Conservation (phyloP, 2,113 vertebrate species). For the Oryzias melastigma region DNA sequence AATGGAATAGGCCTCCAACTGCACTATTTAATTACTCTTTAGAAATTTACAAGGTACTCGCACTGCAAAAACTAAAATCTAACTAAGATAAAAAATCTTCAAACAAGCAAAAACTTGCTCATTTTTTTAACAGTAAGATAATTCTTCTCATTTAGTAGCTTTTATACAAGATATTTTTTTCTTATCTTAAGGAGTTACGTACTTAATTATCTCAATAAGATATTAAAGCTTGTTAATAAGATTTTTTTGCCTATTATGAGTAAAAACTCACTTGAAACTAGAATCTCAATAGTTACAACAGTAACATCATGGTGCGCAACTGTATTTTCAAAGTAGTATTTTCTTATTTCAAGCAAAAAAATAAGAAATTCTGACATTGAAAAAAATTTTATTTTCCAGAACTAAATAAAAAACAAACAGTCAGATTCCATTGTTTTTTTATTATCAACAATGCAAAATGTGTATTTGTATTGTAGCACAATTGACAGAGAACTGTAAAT, state of each 20-base stretch:
- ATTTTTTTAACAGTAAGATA: background rate
- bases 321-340: too few species aligned
- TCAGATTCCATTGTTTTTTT: background rate
- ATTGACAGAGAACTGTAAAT: background rate
- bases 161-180: background rate
- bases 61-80: conserved; percentile 1
- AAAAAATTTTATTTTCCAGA: background rate
- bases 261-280: background rate
- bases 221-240: background rate
- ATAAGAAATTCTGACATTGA: background rate
- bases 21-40: too few species aligned
- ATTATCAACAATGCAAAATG: background rate
- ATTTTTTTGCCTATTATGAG: background rate
- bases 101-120: background rate
- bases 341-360: background rate
- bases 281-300: background rate
- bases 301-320: too few species aligned
- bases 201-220: background rate
- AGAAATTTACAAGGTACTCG: too few species aligned
- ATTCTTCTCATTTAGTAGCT: background rate
- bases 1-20: too few species aligned
- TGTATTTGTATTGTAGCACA: background rate
- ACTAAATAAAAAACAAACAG: background rate
- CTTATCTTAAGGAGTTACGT: background rate
- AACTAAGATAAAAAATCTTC: background rate